A percentile compares a stretch with the other conserved stretches of the same genome.
phyloP scores from a whole-genome alignment of 2,797 vertebrate species.

The Lepus townsendii region DNA sequence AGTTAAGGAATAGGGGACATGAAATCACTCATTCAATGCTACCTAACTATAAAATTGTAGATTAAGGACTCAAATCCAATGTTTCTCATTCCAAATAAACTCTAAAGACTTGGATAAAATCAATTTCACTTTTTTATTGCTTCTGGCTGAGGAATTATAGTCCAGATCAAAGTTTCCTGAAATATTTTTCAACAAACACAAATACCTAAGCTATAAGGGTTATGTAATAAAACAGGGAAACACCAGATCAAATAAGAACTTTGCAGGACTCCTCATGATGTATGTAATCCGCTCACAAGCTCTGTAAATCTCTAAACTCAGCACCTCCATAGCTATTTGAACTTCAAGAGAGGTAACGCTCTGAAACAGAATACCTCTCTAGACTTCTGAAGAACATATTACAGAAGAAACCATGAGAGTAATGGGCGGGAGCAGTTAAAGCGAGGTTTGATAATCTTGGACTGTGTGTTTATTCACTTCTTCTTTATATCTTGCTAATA shows the following conservation, averaged over 20 bases:
- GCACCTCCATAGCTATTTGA: neutral
- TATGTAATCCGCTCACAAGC: neutral
- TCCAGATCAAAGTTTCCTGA: slow-evolving; percentile 1
- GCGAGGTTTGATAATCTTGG: neutral
- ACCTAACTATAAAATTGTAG: slow-evolving; percentile 15
- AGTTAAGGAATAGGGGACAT: slow-evolving; percentile 35
- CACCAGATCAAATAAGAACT: neutral
- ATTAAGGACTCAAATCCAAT: neutral
- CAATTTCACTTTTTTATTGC: neutral
- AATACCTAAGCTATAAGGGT: neutral
- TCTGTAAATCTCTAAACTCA: slow-evolving; percentile 38
- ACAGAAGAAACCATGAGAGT: neutral
- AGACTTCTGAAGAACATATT: neutral
- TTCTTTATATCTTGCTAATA: neutral
- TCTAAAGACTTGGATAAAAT: slow-evolving; percentile 30
- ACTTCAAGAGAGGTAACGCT: neutral
- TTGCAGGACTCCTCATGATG: neutral
- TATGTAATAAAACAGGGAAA: slow-evolving; percentile 14
- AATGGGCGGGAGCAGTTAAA: accelerated
- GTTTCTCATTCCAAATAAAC: slow-evolving; percentile 36
- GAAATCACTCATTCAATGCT: slow-evolving; percentile 1
- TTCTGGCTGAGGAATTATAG: slow-evolving; percentile 40
- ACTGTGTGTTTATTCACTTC: slow-evolving; percentile 24
- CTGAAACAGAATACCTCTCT: neutral
- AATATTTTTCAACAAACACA: slow-evolving; percentile 55